Evolutionary conservation across 2,113 vertebrate genomes (phyloP).

Genomic region (Isurus oxyrinchus): DNA sequence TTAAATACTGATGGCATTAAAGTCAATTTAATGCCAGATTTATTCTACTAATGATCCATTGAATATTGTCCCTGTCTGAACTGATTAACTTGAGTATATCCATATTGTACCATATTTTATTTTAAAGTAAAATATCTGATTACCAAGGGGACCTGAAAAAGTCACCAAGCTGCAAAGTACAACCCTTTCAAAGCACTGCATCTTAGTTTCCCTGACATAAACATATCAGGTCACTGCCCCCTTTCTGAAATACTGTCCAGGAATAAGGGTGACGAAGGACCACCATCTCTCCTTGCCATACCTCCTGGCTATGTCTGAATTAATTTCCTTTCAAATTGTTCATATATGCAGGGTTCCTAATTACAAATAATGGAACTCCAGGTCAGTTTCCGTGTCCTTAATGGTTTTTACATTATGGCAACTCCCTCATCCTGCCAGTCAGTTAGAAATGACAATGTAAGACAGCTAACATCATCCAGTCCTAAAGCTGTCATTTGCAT

Average conservation of each 20-base stretch:
- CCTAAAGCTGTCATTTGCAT: neutral
- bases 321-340: neutral
- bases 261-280: neutral
- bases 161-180: neutral
- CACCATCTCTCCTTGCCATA: neutral
- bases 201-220: neutral
- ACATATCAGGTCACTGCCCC: neutral
- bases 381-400: neutral
- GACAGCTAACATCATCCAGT: neutral
- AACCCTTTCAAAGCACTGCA: neutral
- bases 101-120: neutral
- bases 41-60: neutral
- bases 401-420: neutral
- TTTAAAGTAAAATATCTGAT: neutral
- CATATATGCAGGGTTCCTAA: neutral
- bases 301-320: constrained; percentile 13
- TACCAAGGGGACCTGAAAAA: neutral
- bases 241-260: neutral
- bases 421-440: neutral
- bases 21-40: constrained; percentile 3
- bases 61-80: neutral
- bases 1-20: neutral
- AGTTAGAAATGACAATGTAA: neutral
- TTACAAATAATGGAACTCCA: neutral
- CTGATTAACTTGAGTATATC: neutral